phyloP scores from a whole-genome alignment of 1,140 invertebrate species.

The Zaprionus lachaisei region DNA sequence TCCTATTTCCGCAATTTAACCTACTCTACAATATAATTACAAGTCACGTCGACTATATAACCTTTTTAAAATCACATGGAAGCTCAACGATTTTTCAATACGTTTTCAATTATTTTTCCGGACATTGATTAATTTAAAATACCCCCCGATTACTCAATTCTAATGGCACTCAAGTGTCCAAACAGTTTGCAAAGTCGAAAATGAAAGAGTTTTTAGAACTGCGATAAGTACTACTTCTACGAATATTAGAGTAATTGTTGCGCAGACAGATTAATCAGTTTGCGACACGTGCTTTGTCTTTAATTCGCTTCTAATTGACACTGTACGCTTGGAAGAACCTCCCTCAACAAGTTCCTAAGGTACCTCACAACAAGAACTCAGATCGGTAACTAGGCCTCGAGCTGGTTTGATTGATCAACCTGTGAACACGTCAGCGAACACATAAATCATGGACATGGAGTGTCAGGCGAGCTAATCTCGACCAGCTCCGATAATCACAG shows the following conservation, averaged over 20 bases:
- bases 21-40: not conserved
- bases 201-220: constrained; percentile 8
- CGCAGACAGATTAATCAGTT: constrained; percentile 32
- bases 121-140: constrained; percentile 42
- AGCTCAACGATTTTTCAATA: not conserved
- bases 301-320: constrained; percentile 38
- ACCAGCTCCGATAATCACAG: constrained; percentile 37
- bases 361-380: constrained; percentile 5
- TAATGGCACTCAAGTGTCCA: constrained; percentile 52
- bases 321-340: not conserved
- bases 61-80: not conserved
- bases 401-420: constrained; percentile 50
- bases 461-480: constrained; percentile 45
- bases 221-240: constrained; percentile 36
- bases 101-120: constrained; percentile 16
- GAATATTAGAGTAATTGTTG: constrained; percentile 21
- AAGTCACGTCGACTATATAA: not conserved
- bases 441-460: constrained; percentile 49
- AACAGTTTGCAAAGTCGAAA: constrained; percentile 21
- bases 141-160: constrained; percentile 46
- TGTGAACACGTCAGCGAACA: constrained; percentile 26
- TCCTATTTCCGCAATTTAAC: not conserved
- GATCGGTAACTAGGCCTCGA: constrained; percentile 33
- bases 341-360: constrained; percentile 10
- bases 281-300: constrained; percentile 18